Evolutionary conservation across 2,888 invertebrate genomes (phyloP), one percentile per base, ranked within the genome.

Genomic region (Aleiodes alternator): DNA sequence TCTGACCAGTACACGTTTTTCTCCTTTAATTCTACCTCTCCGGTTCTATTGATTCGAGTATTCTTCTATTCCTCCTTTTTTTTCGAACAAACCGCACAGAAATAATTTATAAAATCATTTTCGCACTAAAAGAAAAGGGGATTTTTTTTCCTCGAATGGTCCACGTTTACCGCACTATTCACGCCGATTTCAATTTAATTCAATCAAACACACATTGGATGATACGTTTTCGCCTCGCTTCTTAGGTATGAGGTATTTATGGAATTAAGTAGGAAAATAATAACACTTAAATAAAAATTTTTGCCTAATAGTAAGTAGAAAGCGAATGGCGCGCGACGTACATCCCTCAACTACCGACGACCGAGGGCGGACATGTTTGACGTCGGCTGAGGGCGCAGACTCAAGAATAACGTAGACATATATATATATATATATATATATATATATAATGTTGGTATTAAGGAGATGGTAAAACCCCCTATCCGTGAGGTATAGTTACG

Each of bases 361-460:
- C 73, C 80, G 79, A 81, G 83, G 84, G 82, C 86, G 84, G 86
- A 86, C 86, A 86, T 86, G 81, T 86, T 86, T 84, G 82, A 80
- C 78, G 80, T 68, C 64, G 72, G 8, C 50, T 64, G 56, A 83
- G 74, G 78, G 85, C 86, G 86, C 86, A 85, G 76, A 72, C 77
- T 77, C 81, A 72, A 73, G 73, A 43, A 61, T 55, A 23, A 68
- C 51, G n/a, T 31, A 14, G 64, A 64, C 7, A 43, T 43, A 31
- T 23, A 12, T 4, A 23, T 12, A 16, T 38, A n/a, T n/a, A n/a
- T n/a, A n/a, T n/a, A 23, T 23, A 23, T 23, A 23, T 23, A 23
- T 23, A 23, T 23, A 23, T 23, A 23, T 23, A 23, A 2, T 1
- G 23, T 23, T 1, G 64, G 43, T 64, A 16, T 16, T 43, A 43